Percentiles rank a stretch among this genome's conserved stretches.
phyloP scores from a whole-genome alignment of 1,140 invertebrate genomes.

The Hyles vespertilio region DNA sequence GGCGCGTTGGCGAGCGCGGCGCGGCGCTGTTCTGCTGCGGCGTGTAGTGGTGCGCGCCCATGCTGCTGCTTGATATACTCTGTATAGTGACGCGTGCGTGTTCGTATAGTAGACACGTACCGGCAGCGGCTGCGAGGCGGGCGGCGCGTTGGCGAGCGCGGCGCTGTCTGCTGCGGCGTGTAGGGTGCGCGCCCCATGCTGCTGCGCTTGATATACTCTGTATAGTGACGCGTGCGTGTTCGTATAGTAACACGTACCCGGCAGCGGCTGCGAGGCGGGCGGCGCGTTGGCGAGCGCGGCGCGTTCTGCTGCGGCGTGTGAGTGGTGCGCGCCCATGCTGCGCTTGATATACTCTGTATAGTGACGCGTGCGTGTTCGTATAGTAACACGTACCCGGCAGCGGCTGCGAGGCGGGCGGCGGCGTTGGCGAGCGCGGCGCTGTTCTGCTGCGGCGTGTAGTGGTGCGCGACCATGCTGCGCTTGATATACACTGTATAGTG shows the following conservation, averaged over 20 bases:
- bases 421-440: conserved; percentile 69
- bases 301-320: conserved; percentile 67
- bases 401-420: conserved; percentile 63
- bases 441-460: conserved; percentile 70
- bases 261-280: conserved; percentile 58
- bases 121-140: conserved; percentile 58
- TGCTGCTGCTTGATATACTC: too few species aligned
- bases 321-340: conserved; percentile 67
- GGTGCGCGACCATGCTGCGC: conserved; percentile 61
- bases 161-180: conserved; percentile 66
- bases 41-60: conserved; percentile 73
- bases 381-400: conserved; percentile 43
- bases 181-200: conserved; percentile 76
- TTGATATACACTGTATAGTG: neutral
- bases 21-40: conserved; percentile 67
- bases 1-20: conserved; percentile 69
- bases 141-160: too few species aligned
- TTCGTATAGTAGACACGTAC: too few species aligned
- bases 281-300: too few species aligned
- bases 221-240: too few species aligned
- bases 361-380: too few species aligned
- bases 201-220: conserved; percentile 78
- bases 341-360: neutral
- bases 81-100: too few species aligned
- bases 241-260: too few species aligned